Evolutionary conservation across 1,140 invertebrate genomes (phyloP).

Genomic region (Ladona fulva): DNA sequence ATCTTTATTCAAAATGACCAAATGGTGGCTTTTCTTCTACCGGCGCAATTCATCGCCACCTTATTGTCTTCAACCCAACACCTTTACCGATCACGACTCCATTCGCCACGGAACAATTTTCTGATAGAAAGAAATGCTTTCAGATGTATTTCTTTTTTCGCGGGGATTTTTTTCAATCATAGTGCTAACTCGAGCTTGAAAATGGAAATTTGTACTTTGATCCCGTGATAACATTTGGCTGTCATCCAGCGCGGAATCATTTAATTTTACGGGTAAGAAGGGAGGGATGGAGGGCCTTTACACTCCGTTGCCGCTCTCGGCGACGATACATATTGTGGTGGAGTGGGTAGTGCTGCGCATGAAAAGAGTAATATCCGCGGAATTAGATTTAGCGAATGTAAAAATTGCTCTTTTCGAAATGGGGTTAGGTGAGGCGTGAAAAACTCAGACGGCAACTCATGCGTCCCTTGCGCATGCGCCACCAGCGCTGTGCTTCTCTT

Average conservation of each 20-base stretch:
- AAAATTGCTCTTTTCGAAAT: background rate
- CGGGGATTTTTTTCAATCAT: constrained; percentile 28
- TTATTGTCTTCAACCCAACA: background rate
- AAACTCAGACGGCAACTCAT: too few relatives aligned
- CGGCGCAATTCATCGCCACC: background rate
- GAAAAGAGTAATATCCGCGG: constrained; percentile 32
- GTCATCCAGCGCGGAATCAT: constrained; percentile 30
- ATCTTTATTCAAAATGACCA: too few relatives aligned
- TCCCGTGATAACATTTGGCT: constrained; percentile 33
- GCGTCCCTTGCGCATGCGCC: too few relatives aligned
- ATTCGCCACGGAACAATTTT: too few relatives aligned
- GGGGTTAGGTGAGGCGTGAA: too few relatives aligned
- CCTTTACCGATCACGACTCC: too few relatives aligned
- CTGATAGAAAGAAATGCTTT: too few relatives aligned
- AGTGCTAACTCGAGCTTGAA: constrained; percentile 31
- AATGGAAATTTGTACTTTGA: constrained; percentile 32
- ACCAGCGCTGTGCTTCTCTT: too few relatives aligned
- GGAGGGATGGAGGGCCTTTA: background rate
- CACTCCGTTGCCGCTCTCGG: background rate
- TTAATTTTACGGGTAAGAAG: constrained; percentile 29
- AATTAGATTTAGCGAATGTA: constrained; percentile 33
- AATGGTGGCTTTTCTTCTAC: background rate
- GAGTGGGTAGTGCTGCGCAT: constrained; percentile 13
- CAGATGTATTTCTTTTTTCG: background rate
- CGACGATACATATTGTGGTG: background rate